These are phyloP conservation scores for Odontophorus gujanensis DNA, from an alignment of 2,113 vertebrate species.

Conservation along the genomic window DNA sequence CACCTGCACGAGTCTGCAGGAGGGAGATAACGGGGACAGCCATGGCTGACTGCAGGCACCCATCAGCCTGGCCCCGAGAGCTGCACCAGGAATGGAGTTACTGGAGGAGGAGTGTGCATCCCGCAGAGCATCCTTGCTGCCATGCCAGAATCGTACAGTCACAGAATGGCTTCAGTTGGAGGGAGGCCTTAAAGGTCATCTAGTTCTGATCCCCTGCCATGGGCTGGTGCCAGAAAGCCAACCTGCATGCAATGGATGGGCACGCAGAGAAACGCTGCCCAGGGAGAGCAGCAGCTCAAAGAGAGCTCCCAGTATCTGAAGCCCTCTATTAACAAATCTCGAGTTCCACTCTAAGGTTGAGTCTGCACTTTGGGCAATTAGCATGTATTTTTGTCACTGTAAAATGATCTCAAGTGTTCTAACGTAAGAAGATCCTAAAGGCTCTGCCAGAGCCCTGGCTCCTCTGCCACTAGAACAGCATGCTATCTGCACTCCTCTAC, in stretches of 20 bases:
- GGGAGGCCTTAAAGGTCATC: no score
- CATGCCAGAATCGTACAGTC: not conserved
- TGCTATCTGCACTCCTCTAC: not conserved
- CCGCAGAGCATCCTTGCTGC: not conserved
- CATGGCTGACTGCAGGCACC: not conserved
- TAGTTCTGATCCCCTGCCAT: no score
- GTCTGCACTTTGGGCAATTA: conserved; percentile 28
- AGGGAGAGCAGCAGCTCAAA: not conserved
- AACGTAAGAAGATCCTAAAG: conserved; percentile 10
- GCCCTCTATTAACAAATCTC: not conserved
- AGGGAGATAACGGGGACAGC: not conserved
- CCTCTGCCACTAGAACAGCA: not conserved
- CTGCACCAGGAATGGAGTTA: not conserved
- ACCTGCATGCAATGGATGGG: not conserved
- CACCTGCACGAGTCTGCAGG: not conserved
- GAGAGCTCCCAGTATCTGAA: not conserved
- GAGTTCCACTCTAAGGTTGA: not conserved
- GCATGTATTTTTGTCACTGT: not conserved
- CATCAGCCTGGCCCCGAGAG: not conserved
- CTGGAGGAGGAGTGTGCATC: not conserved
- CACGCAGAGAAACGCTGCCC: not conserved
- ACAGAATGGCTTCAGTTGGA: no score
- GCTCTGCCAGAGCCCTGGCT: not conserved
- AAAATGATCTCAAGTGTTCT: conserved; percentile 22
- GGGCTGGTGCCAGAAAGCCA: not conserved